phyloP scores from a whole-genome alignment of 2,113 vertebrate genomes.

The human (Homo sapiens) region DNA sequence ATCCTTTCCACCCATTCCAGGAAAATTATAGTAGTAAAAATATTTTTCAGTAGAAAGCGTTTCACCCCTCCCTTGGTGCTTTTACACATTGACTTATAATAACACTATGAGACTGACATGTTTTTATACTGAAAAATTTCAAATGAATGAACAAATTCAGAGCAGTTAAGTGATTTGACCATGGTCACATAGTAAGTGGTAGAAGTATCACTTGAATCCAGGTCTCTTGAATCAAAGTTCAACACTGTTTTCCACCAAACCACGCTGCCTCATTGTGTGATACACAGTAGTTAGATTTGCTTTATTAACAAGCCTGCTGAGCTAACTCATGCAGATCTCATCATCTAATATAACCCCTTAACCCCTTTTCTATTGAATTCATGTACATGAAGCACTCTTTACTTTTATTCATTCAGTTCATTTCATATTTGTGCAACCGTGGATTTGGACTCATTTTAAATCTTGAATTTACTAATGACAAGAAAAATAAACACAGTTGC shows the following conservation, averaged over 20 bases:
- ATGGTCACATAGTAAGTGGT: not conserved
- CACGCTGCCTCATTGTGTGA: not conserved
- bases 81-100: not conserved
- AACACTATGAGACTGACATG: not conserved
- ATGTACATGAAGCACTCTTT: constrained; percentile 25
- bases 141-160: constrained; percentile 45
- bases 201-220: constrained; percentile 38
- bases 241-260: not conserved
- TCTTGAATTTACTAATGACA: constrained; percentile 35
- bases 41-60: constrained; percentile 38
- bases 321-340: not conserved
- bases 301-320: constrained; percentile 21
- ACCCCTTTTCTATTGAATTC: constrained; percentile 13
- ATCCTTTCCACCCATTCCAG: not conserved
- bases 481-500: constrained; percentile 23
- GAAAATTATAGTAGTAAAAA: not conserved
- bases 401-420: constrained; percentile 19
- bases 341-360: not conserved
- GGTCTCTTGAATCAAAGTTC: not conserved
- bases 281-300: not conserved
- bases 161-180: not conserved
- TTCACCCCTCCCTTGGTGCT: not conserved
- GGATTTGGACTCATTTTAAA: not conserved
- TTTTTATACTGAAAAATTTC: constrained; percentile 46
- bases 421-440: not conserved